Conservation (phyloP, 2,113 vertebrate genomes). For the Lasiurus cinereus region DNA sequence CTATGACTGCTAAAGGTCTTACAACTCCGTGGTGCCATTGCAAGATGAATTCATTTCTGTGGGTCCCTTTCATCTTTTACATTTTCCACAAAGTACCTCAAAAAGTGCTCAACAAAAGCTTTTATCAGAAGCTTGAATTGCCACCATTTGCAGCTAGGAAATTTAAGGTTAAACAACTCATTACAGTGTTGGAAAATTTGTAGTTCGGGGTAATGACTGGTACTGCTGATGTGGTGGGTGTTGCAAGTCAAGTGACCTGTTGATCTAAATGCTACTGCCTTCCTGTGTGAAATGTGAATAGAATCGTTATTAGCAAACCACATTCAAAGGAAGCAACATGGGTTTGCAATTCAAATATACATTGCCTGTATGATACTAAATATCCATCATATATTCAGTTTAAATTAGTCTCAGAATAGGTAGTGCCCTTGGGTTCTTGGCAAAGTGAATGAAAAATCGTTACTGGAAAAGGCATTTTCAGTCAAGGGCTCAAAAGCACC, state of each 20-base stretch:
- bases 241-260: not conserved
- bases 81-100: slow-evolving; percentile 29
- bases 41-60: not conserved
- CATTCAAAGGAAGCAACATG: not conserved
- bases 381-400: not conserved
- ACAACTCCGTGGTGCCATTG: not conserved
- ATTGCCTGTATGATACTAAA: not conserved
- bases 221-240: not conserved
- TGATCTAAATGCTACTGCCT: not conserved
- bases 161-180: slow-evolving; percentile 58
- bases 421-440: not conserved
- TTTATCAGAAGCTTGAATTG: slow-evolving; percentile 45
- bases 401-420: not conserved
- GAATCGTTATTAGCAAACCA: not conserved
- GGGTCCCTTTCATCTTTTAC: slow-evolving; percentile 22
- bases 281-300: not conserved
- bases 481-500: not conserved
- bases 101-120: not conserved
- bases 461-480: not conserved
- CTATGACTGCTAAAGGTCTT: not conserved
- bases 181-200: slow-evolving; percentile 49
- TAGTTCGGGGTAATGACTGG: not conserved
- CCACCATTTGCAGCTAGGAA: slow-evolving; percentile 14
- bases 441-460: slow-evolving; percentile 7
- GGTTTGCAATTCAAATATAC: not conserved